phyloP scores from a whole-genome alignment of 2,888 invertebrate species.

The Calliscelio sp. region DNA sequence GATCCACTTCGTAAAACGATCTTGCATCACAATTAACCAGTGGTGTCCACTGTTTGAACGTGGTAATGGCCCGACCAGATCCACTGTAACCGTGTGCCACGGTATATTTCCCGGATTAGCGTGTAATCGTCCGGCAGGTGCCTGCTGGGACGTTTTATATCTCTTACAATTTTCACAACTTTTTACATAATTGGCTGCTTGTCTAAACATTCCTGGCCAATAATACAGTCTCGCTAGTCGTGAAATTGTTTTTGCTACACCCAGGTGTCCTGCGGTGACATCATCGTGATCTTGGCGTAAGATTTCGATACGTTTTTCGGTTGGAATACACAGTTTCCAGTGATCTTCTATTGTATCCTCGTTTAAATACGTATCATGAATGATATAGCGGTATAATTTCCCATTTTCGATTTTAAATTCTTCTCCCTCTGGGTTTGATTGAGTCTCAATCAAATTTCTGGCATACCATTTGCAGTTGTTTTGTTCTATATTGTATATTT shows the following conservation, averaged over 20 bases:
- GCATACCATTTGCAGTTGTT: not conserved
- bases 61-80: constrained; percentile 27
- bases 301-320: not conserved
- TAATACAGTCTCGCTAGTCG: constrained; percentile 60
- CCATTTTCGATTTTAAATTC: constrained; percentile 72
- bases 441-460: not conserved
- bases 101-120: not conserved
- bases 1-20: constrained; percentile 25
- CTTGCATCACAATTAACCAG: constrained; percentile 19
- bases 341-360: constrained; percentile 40
- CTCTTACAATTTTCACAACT: constrained; percentile 53
- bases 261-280: constrained; percentile 69
- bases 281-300: constrained; percentile 61
- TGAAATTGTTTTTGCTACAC: constrained; percentile 63
- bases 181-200: constrained; percentile 73
- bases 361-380: constrained; percentile 38
- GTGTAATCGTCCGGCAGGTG: no score
- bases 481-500: not conserved
- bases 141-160: not conserved
- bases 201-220: constrained; percentile 71
- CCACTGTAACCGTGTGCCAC: constrained; percentile 23
- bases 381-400: constrained; percentile 51
- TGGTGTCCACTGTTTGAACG: constrained; percentile 18
- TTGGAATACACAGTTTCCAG: constrained; percentile 63
- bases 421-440: not conserved